Evolutionary conservation across 2,888 invertebrate genomes (phyloP), one percentile per base, ranked within the genome.

Genomic region (Bellardia bayeri): DNA sequence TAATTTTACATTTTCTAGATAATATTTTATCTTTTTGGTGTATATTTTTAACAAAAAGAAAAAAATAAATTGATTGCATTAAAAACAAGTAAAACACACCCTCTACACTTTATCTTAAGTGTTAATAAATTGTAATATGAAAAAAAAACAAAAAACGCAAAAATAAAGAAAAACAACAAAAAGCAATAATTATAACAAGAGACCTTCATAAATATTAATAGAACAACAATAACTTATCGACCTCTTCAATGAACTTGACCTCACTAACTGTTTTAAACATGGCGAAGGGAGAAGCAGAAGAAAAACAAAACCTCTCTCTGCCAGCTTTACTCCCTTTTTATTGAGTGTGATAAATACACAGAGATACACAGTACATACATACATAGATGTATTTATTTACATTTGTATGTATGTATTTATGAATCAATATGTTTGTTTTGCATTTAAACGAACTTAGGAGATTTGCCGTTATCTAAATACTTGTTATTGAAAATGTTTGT

Each of bases 171-270:
- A 13, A 45, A 45, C 13, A 45, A 45, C 6, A 23, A 58, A 37
- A 30, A 74, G 4, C n/a, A 56, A 56, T n/a, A 33, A 82, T 64
- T 45, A 74, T 45, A 74, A 76, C 37, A 33, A 49, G n/a, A 63
- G 16, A 63, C 16, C 58, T n/a, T 61, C 69, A 76, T 82, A 82
- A 69, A 82, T 76, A 63, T 64, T 63, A 82, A 82, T 82, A 82
- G 75, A 82, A 82, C 51, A 82, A 71, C 76, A 69, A 82, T 82
- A 82, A 76, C 69, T 82, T 76, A 76, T 82, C 51, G 82, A 82
- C 82, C 82, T 58, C 76, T 71, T 63, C 82, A 82, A 61, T 82
- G 82, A 75, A 82, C 82, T 82, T 82, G 82, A 75, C 82, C 68
- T 61, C 61, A 49, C 23, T 40, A 14, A n/a, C 40, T 16, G 40